Evolutionary conservation across 2,888 invertebrate species (phyloP).

Genomic region (Allolobophora icterica): DNA sequence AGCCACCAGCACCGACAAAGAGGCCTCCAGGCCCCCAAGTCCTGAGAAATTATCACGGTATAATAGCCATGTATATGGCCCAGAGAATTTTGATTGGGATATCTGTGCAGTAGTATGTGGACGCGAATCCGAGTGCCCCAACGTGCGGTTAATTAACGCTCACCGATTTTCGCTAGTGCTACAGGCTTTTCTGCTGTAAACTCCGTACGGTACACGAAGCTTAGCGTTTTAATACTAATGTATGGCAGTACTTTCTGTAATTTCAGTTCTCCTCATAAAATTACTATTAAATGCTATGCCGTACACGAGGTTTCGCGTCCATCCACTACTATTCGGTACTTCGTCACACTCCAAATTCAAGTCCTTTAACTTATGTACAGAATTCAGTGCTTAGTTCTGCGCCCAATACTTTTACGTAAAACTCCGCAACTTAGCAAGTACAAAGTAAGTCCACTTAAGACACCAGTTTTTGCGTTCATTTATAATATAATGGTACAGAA

Average conservation of each 20-base stretch:
- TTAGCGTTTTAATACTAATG: too few relatives aligned
- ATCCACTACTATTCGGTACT: not conserved
- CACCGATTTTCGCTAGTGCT: too few relatives aligned
- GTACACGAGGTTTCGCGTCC: not conserved
- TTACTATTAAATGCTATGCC: too few relatives aligned
- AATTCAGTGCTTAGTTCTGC: not conserved
- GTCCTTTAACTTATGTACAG: not conserved
- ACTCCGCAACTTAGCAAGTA: not conserved
- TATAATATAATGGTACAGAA: not conserved
- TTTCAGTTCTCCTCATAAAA: too few relatives aligned
- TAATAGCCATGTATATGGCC: too few relatives aligned
- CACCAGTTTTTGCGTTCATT: not conserved
- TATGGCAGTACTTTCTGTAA: too few relatives aligned
- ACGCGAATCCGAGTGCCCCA: not conserved
- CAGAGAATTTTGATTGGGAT: too few relatives aligned
- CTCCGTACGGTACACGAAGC: not conserved
- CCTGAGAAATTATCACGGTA: too few relatives aligned
- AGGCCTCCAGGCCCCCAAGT: too few relatives aligned
- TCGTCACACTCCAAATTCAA: not conserved
- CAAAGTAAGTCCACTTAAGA: not conserved
- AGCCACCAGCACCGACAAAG: too few relatives aligned
- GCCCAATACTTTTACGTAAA: not conserved
- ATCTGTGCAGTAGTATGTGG: too few relatives aligned
- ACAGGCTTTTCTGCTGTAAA: not conserved
- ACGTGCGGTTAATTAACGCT: not conserved